These are phyloP conservation scores for Sebastes iracundus DNA, from an alignment of 2,797 vertebrate genomes.

Conservation along the genomic window DNA sequence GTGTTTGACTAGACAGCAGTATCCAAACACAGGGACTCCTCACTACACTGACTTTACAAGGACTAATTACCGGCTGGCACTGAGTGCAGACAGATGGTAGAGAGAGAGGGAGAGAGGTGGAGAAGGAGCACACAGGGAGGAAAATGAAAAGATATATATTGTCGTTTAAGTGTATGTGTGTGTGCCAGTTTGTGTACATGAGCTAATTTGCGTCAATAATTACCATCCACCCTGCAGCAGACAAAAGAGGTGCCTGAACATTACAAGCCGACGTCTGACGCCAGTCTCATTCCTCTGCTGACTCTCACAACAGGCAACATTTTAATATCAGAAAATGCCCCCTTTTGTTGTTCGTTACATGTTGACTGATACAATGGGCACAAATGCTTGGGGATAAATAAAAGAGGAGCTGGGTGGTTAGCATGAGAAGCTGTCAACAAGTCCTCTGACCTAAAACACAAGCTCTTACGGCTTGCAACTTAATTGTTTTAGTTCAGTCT, in stretches of 20 bases:
- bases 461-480: background rate
- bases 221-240: conserved; percentile 23
- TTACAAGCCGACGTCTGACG: conserved; percentile 24
- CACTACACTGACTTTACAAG: conserved; percentile 71
- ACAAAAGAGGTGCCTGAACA: conserved; percentile 29
- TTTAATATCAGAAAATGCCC: background rate
- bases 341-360: background rate
- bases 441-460: background rate
- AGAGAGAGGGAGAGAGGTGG: conserved; percentile 36
- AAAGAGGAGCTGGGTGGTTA: background rate
- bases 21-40: conserved; percentile 76
- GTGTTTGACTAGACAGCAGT: conserved; percentile 73
- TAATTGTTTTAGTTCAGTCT: background rate
- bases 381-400: background rate
- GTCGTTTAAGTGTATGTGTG: conserved; percentile 14
- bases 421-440: background rate
- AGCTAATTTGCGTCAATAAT: conserved; percentile 66
- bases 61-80: conserved; percentile 77
- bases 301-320: background rate
- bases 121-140: conserved; percentile 22
- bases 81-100: conserved; percentile 73
- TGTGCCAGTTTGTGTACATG: conserved; percentile 34
- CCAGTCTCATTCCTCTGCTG: conserved; percentile 14
- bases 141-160: conserved; percentile 38
- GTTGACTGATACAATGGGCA: background rate